These are phyloP conservation scores for Lycopodina hypogea DNA, from an alignment of 37 sponge, comb jelly and placozoan genomes.

Conservation along the genomic window DNA sequence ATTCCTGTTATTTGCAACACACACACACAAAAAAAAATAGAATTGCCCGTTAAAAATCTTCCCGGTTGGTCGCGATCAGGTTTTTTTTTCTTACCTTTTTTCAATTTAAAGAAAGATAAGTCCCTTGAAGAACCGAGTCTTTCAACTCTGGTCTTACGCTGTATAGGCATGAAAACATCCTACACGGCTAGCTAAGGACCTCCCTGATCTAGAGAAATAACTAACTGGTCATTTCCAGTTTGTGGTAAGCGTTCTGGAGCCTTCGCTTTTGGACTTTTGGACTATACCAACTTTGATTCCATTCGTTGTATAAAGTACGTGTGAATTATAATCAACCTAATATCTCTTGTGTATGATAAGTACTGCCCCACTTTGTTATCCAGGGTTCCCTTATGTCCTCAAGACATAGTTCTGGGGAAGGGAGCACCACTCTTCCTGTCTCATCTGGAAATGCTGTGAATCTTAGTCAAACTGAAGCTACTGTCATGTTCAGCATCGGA, in stretches of 20 bases:
- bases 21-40: constrained; percentile 7
- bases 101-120: not conserved
- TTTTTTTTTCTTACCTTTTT: not conserved
- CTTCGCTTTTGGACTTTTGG: constrained; percentile 5
- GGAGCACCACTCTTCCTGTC: not conserved
- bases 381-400: constrained; percentile 2
- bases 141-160: not conserved
- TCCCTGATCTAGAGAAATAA: constrained; percentile 4
- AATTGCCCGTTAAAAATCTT: constrained; percentile 11
- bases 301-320: not conserved
- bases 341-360: not conserved
- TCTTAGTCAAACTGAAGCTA: too few relatives aligned
- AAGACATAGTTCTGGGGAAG: not conserved
- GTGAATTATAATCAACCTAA: not conserved
- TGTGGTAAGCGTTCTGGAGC: constrained; percentile 17
- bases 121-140: not conserved
- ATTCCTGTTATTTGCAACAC: too few relatives aligned
- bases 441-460: not conserved
- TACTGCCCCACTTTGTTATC: not conserved
- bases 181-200: constrained; percentile 17
- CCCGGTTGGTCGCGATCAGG: not conserved
- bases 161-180: constrained; percentile 10
- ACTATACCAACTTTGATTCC: not conserved
- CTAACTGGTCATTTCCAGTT: not conserved
- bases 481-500: too few relatives aligned